These are phyloP conservation scores for Serrognathus titanus DNA, from an alignment of 2,888 invertebrate species.

Conservation along the genomic window DNA sequence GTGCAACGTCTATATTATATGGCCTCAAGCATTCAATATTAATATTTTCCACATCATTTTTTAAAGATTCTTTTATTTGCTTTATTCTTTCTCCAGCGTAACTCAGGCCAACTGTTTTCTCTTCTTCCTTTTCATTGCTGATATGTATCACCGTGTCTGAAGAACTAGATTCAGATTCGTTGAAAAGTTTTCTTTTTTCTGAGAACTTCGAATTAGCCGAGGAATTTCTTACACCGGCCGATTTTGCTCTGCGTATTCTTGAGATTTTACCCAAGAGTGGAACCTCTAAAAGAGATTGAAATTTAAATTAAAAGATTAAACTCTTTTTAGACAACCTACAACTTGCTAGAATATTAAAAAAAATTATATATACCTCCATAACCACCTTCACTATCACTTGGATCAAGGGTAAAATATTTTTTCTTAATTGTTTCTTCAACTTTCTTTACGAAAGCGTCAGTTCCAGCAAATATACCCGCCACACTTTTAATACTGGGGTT, in stretches of 20 bases:
- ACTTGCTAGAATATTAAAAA: not conserved
- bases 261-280: constrained; percentile 67
- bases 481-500: constrained; percentile 40
- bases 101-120: constrained; percentile 30
- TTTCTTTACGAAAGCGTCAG: constrained; percentile 44
- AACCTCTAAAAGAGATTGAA: constrained; percentile 51
- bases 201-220: constrained; percentile 39
- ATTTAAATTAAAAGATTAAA: no score
- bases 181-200: constrained; percentile 40
- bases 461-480: constrained; percentile 46
- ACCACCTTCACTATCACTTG: constrained; percentile 64
- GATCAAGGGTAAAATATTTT: constrained; percentile 50
- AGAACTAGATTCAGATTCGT: constrained; percentile 44
- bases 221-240: constrained; percentile 51
- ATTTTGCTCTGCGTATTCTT: constrained; percentile 63
- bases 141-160: constrained; percentile 32
- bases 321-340: not conserved
- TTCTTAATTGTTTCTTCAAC: constrained; percentile 43
- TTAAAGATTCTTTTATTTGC: constrained; percentile 38
- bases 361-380: constrained; percentile 49
- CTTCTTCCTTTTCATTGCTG: constrained; percentile 17
- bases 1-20: constrained; percentile 40
- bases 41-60: constrained; percentile 24
- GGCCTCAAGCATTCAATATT: constrained; percentile 35
- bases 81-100: constrained; percentile 41